These are phyloP conservation scores for Anhinga rufa DNA, from an alignment of 2,113 vertebrate genomes.

Conservation along the genomic window DNA sequence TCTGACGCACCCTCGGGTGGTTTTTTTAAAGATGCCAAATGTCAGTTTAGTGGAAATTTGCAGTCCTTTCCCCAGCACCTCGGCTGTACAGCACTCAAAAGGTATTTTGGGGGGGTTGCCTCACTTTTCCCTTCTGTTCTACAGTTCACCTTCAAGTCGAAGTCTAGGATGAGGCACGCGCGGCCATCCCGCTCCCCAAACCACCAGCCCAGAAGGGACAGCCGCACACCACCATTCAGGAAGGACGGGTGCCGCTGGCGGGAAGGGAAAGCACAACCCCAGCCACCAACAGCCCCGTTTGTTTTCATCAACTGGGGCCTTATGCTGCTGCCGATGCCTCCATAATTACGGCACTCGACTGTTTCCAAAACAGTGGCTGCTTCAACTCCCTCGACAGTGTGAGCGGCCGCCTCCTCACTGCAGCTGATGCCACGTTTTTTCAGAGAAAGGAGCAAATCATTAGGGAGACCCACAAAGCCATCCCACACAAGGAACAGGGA, in stretches of 20 bases:
- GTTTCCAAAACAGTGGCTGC: not conserved
- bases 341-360: not conserved
- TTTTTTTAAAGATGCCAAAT: not conserved
- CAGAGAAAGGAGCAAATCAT: not conserved
- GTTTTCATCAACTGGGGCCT: not conserved
- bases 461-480: not conserved
- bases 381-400: not conserved
- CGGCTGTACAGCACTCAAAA: not conserved
- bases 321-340: not conserved
- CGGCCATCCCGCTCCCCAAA: not conserved
- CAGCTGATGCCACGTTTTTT: not conserved
- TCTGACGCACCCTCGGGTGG: accelerated
- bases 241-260: not conserved
- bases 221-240: not conserved
- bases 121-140: not conserved
- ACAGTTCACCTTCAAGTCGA: not conserved
- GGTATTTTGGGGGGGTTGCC: not conserved
- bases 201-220: not conserved
- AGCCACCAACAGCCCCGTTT: not conserved
- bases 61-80: not conserved
- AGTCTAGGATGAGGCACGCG: not conserved
- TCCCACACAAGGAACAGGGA: not conserved
- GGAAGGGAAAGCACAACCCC: not conserved
- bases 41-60: not conserved
- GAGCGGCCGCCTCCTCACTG: not conserved